phyloP scores from a whole-genome alignment of 2,888 invertebrate species.

The Torymus aiolomorphi region DNA sequence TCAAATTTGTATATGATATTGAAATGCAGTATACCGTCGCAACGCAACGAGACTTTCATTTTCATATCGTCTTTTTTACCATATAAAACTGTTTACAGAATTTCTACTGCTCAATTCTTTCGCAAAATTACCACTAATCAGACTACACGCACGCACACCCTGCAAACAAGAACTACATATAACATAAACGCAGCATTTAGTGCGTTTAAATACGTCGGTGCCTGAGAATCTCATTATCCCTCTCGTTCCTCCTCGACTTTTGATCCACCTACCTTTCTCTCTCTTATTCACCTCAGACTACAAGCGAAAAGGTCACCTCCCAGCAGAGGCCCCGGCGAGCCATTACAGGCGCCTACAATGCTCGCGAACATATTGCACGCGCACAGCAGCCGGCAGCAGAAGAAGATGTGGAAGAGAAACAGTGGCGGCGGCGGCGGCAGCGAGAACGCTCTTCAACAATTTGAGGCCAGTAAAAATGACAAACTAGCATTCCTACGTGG shows the following conservation, averaged over 20 bases:
- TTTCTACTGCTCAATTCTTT: too few species aligned
- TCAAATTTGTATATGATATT: too few species aligned
- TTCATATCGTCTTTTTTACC: too few species aligned
- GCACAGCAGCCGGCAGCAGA: not conserved
- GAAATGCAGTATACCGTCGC: too few species aligned
- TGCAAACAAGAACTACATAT: too few species aligned
- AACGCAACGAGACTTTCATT: too few species aligned
- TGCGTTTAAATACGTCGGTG: conserved; percentile 6
- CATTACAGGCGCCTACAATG: conserved; percentile 37
- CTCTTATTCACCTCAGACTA: conserved; percentile 7
- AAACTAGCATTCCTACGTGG: conserved; percentile 69
- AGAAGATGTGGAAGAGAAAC: not conserved
- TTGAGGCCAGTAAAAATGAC: conserved; percentile 58
- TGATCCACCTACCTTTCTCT: not conserved
- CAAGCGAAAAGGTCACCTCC: conserved; percentile 20
- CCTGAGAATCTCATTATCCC: conserved; percentile 49
- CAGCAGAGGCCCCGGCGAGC: not conserved
- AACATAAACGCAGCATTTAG: conserved; percentile 1
- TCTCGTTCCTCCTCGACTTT: conserved; percentile 29
- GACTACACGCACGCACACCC: too few species aligned
- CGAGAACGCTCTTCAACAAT: conserved; percentile 10
- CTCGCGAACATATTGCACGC: not conserved
- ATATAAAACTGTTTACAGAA: too few species aligned
- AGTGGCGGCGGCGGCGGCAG: not conserved
- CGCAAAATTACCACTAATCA: too few species aligned